Evolutionary conservation across 30 jellyfish, hydroid and myxozoan species (phyloP).

Genomic region (Pseudorhiza aurosa): DNA sequence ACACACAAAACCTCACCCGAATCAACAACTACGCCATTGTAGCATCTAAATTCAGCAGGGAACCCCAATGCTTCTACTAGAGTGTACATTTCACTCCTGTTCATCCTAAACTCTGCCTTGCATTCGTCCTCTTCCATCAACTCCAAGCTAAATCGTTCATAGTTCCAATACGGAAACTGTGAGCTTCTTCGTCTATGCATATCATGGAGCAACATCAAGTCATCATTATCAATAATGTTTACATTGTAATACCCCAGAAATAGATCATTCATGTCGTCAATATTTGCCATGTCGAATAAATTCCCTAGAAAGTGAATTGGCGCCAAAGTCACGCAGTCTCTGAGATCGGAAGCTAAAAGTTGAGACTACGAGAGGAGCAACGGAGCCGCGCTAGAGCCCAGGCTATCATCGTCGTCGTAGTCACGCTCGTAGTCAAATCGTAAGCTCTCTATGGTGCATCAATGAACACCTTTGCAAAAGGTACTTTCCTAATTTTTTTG

Average conservation of each 20-base stretch:
- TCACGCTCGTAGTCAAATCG: too few species aligned
- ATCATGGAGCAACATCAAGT: constrained; percentile 14
- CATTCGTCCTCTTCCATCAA: constrained; percentile 54
- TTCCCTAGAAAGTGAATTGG: too few species aligned
- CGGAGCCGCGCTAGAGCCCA: too few species aligned
- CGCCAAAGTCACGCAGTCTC: too few species aligned
- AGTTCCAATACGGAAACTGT: constrained; percentile 48
- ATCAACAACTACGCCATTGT: constrained; percentile 51
- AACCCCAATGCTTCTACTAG: constrained; percentile 32
- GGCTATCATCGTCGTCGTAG: too few species aligned
- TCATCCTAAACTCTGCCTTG: constrained; percentile 29
- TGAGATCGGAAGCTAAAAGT: too few species aligned
- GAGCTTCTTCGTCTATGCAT: constrained; percentile 22
- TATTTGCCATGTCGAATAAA: background rate
- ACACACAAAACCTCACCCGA: constrained; percentile 55
- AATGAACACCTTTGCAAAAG: too few species aligned
- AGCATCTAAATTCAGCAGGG: constrained; percentile 51
- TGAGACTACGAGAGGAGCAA: too few species aligned
- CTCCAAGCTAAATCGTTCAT: constrained; percentile 33
- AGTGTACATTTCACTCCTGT: constrained; percentile 39
- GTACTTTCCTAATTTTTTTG: too few species aligned
- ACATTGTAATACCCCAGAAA: background rate
- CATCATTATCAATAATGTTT: constrained; percentile 10
- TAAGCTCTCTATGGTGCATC: too few species aligned
- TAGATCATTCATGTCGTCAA: background rate